Percentiles rank a stretch among this genome's conserved stretches.
Evolutionary conservation across 30 jellyfish, hydroid and myxozoan genomes (phyloP).

Genomic region (Aurelia sp.): DNA sequence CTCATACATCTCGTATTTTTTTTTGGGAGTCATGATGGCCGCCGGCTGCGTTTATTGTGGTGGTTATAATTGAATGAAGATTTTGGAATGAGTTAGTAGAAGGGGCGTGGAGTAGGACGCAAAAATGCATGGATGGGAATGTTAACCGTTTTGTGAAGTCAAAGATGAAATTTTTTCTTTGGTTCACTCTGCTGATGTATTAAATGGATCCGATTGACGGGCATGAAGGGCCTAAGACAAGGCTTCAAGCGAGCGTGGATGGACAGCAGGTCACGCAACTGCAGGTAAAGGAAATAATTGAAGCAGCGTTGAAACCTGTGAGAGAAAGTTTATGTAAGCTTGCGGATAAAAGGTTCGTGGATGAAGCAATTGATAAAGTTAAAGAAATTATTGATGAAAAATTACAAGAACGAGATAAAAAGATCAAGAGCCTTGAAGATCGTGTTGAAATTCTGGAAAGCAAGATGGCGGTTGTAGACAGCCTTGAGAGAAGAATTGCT

Average conservation of each 20-base stretch:
- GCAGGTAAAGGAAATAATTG: conserved; percentile 31
- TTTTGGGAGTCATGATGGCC: too few species aligned
- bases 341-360: conserved; percentile 41
- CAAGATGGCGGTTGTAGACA: conserved; percentile 12
- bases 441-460: conserved; percentile 27
- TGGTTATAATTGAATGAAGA: too few species aligned
- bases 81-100: conserved; percentile 14
- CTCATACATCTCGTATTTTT: too few species aligned
- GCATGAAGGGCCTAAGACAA: conserved; percentile 30
- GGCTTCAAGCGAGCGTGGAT: conserved; percentile 17
- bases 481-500: conserved; percentile 25
- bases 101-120: conserved; percentile 30
- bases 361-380: conserved; percentile 41
- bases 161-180: neutral
- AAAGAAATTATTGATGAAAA: conserved; percentile 35
- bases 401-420: conserved; percentile 41
- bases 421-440: conserved; percentile 49
- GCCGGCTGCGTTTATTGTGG: too few species aligned
- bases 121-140: conserved; percentile 8
- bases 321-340: conserved; percentile 30
- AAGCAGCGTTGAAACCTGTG: conserved; percentile 40
- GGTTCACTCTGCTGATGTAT: conserved; percentile 17
- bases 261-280: conserved; percentile 29
- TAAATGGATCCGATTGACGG: conserved; percentile 1
- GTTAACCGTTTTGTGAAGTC: conserved; percentile 2